Evolutionary conservation across 2,113 vertebrate species (phyloP).

Genomic region (Callorhinus ursinus): DNA sequence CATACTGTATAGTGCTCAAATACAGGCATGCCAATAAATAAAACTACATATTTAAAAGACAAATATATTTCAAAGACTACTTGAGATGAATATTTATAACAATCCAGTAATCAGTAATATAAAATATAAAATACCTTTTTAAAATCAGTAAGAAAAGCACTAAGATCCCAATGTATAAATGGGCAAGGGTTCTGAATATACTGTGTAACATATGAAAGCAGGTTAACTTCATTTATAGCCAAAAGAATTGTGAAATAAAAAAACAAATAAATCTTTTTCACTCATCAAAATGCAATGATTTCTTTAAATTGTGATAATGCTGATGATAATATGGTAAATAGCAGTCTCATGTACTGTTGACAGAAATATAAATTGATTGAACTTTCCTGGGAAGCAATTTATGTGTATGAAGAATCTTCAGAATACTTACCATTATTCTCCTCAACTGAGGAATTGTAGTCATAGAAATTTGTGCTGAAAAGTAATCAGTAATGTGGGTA

Average conservation of each 20-base stretch:
- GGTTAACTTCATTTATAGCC: not conserved
- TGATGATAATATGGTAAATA: not conserved
- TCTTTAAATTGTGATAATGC: not conserved
- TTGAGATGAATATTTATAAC: constrained; percentile 19
- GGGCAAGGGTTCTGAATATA: not conserved
- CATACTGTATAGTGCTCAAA: not conserved
- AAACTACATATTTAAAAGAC: not conserved
- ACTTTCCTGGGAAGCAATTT: not conserved
- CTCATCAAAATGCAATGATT: not conserved
- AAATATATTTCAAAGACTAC: not conserved
- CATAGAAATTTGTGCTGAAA: not conserved
- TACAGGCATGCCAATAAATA: not conserved
- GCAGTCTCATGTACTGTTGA: not conserved
- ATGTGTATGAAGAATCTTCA: not conserved
- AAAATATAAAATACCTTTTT: constrained; percentile 8
- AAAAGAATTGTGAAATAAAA: constrained; percentile 8
- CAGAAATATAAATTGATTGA: not conserved
- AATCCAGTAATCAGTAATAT: not conserved
- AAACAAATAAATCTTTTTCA: not conserved
- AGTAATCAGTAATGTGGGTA: not conserved
- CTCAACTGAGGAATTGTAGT: not conserved
- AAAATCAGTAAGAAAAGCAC: not conserved
- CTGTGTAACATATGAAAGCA: not conserved
- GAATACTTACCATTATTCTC: not conserved
- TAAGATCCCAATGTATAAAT: not conserved